A percentile compares a stretch with the other conserved stretches of the same genome.
phyloP scores from a whole-genome alignment of 2,113 vertebrate species.

The Corydoras sp. region DNA sequence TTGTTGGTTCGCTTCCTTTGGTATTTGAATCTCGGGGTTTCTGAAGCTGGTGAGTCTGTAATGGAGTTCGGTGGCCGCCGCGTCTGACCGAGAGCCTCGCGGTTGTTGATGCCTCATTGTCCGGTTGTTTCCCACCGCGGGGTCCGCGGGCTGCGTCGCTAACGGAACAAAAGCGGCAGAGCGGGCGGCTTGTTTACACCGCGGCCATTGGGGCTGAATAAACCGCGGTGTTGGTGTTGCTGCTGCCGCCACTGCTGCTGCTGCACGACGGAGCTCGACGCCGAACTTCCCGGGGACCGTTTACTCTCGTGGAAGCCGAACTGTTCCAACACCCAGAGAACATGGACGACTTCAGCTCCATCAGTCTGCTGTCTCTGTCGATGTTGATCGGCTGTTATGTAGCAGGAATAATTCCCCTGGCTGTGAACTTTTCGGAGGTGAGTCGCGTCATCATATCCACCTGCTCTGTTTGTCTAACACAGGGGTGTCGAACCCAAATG shows the following conservation, averaged over 20 bases:
- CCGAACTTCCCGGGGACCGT: neutral
- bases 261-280: neutral
- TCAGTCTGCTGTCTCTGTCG: slow-evolving; percentile 87
- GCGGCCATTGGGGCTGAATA: neutral
- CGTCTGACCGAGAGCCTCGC: too few relatives aligned
- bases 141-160: too few relatives aligned
- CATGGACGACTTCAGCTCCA: slow-evolving; percentile 94
- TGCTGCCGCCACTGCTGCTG: neutral
- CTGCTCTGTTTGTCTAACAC: too few relatives aligned
- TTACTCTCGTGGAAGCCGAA: neutral
- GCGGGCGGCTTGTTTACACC: neutral
- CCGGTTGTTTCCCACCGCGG: too few relatives aligned
- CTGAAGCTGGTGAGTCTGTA: too few relatives aligned
- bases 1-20: too few relatives aligned
- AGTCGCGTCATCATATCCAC: slow-evolving; percentile 43
- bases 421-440: slow-evolving; percentile 97
- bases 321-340: neutral
- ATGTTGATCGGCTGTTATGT: slow-evolving; percentile 97
- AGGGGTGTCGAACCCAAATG: too few relatives aligned
- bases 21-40: too few relatives aligned
- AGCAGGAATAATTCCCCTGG: slow-evolving; percentile 90
- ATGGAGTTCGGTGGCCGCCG: too few relatives aligned
- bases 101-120: too few relatives aligned
- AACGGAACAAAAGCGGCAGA: neutral
- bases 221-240: neutral